A percentile compares a stretch with the other conserved stretches of the same genome.
These are phyloP conservation scores for Tetranychus truncatus DNA, from an alignment of 2,888 invertebrate species.

Conservation along the genomic window DNA sequence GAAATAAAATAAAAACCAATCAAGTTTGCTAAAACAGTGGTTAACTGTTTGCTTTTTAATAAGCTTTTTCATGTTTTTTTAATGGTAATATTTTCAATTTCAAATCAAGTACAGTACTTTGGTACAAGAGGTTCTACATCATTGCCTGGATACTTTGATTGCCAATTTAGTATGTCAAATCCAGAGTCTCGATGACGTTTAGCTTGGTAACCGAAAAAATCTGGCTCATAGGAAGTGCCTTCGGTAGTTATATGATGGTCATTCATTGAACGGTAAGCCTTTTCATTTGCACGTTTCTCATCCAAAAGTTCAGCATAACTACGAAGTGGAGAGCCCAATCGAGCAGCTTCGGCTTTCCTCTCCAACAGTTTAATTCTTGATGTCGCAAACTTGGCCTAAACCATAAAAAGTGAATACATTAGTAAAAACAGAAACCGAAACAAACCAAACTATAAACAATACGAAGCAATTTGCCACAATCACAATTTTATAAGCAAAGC, in stretches of 20 bases:
- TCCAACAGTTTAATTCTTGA: not conserved
- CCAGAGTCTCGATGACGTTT: not conserved
- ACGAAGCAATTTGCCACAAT: too few species aligned
- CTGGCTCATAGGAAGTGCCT: not conserved
- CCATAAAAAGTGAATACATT: too few species aligned
- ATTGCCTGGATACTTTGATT: not conserved
- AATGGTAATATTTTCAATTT: not conserved
- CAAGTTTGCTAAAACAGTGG: not conserved
- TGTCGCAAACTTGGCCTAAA: not conserved
- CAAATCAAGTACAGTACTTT: not conserved
- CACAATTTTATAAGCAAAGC: too few species aligned
- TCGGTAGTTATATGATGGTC: conserved; percentile 6
- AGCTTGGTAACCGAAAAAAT: not conserved
- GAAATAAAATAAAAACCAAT: not conserved
- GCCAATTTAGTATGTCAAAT: conserved; percentile 3
- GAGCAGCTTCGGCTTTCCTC: not conserved
- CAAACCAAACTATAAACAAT: too few species aligned
- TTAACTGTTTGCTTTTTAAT: not conserved
- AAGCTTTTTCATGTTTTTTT: not conserved
- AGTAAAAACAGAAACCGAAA: too few species aligned
- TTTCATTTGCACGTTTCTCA: conserved; percentile 11
- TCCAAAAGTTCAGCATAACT: conserved; percentile 16
- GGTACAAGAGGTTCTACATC: conserved; percentile 2
- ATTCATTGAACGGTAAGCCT: not conserved
- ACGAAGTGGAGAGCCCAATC: not conserved